A percentile compares a stretch with the other conserved stretches of the same genome.
phyloP scores from a whole-genome alignment of 2,888 invertebrate species.

The Artemia sinica region DNA sequence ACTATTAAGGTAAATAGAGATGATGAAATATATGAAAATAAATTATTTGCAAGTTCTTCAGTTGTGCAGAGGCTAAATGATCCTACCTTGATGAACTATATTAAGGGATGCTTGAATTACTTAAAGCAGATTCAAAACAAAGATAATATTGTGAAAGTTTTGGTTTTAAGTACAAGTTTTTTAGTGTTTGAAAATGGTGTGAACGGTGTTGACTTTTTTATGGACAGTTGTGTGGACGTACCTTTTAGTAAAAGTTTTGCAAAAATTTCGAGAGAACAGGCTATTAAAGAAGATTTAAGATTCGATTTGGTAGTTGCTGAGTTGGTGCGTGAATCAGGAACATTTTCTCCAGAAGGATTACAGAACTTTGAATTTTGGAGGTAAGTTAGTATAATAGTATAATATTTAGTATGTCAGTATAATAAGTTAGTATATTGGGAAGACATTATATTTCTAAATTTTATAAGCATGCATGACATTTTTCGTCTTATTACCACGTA shows the following conservation, averaged over 20 bases:
- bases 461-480: too few species aligned
- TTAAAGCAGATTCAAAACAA: too few species aligned
- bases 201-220: too few species aligned
- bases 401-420: too few species aligned
- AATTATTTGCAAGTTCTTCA: not conserved
- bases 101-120: too few species aligned
- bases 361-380: not conserved
- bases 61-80: not conserved
- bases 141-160: too few species aligned
- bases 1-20: not conserved
- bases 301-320: not conserved
- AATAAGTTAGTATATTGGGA: too few species aligned
- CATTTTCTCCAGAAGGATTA: not conserved
- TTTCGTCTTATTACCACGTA: too few species aligned
- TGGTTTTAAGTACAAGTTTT: too few species aligned
- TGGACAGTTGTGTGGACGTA: too few species aligned
- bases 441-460: too few species aligned
- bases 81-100: not conserved
- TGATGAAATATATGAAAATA: not conserved
- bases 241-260: slow-evolving; percentile 1
- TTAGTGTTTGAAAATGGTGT: too few species aligned
- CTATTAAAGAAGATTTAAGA: not conserved
- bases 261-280: not conserved
- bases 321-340: slow-evolving; percentile 4
- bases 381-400: not conserved